phyloP scores from a whole-genome alignment of 2,113 vertebrate genomes.

The Dasyornis broadbenti region DNA sequence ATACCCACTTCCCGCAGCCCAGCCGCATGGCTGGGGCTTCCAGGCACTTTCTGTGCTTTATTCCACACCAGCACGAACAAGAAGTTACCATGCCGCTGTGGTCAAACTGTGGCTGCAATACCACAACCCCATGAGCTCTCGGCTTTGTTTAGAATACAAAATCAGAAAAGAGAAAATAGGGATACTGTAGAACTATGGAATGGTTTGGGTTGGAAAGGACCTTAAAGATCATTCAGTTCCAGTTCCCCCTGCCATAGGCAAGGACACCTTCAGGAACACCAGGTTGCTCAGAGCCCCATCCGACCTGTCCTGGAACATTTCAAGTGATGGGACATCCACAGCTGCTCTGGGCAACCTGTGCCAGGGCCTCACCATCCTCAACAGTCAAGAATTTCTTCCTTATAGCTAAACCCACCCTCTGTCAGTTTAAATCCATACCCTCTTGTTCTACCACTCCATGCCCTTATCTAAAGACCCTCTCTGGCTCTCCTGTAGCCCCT shows the following conservation, averaged over 20 bases:
- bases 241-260: rapidly evolving
- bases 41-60: neutral
- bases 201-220: neutral
- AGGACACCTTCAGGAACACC: neutral
- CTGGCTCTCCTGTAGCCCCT: neutral
- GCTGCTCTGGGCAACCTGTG: neutral
- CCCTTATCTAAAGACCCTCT: neutral
- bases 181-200: neutral
- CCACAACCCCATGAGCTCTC: neutral
- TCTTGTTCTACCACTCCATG: neutral
- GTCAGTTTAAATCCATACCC: neutral
- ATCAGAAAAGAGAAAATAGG: neutral
- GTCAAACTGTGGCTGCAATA: neutral
- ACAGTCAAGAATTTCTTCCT: neutral
- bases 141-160: neutral
- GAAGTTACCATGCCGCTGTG: neutral
- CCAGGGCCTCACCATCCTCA: neutral
- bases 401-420: neutral
- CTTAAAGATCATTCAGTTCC: neutral
- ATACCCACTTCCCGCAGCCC: neutral
- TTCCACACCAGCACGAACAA: neutral
- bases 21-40: neutral
- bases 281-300: neutral
- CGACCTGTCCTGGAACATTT: neutral
- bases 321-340: neutral